These are phyloP conservation scores for Teleogryllus occipitalis DNA, from an alignment of 1,140 invertebrate genomes.

Conservation along the genomic window DNA sequence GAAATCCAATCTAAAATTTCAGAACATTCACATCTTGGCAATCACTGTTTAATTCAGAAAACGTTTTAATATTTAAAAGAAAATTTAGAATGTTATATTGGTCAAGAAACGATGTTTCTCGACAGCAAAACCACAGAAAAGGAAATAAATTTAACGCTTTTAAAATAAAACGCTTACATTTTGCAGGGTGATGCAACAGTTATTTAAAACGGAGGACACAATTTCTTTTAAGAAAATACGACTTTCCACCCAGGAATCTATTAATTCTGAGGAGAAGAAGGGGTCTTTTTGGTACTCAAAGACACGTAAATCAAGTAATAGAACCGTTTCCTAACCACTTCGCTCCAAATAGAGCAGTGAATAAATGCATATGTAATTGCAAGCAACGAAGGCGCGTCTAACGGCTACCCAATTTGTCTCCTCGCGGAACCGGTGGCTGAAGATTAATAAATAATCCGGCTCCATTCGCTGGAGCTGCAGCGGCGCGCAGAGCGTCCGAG, in stretches of 20 bases:
- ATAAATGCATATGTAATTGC: constrained; percentile 5
- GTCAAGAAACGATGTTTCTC: neutral
- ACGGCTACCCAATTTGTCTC: neutral
- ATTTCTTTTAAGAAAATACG: neutral
- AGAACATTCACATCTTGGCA: no score
- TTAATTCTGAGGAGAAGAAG: neutral
- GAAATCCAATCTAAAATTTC: no score
- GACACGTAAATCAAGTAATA: neutral
- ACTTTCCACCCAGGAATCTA: neutral
- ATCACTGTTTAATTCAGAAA: no score
- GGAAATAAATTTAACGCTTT: neutral
- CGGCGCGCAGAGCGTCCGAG: neutral
- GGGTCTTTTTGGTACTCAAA: neutral
- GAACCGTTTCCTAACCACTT: neutral
- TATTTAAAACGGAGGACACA: neutral
- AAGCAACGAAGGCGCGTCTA: neutral
- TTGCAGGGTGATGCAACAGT: neutral
- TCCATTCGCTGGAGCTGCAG: neutral
- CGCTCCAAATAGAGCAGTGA: neutral
- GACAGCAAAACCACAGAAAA: neutral
- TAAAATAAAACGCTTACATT: neutral
- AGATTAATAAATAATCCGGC: neutral
- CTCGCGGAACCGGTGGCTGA: neutral
- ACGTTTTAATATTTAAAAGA: neutral
- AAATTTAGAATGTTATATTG: neutral